Evolutionary conservation across 2,113 vertebrate genomes (phyloP), one percentile per base, ranked within the genome.

Genomic region (Oreotrochilus melanogaster): DNA sequence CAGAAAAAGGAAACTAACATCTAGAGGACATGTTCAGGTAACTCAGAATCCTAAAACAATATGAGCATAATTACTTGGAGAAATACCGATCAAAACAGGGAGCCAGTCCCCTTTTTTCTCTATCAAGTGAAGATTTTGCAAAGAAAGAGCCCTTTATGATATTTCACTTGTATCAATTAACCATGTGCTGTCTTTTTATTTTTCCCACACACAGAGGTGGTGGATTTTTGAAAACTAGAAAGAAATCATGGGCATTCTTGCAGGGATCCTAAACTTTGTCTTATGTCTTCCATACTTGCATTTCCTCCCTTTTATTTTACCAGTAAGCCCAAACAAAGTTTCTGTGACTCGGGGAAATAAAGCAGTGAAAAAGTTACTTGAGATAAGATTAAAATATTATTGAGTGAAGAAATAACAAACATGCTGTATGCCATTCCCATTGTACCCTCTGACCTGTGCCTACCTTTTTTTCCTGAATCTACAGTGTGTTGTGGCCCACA

Each of bases 1-100:
- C 45, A 70, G 17, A 25, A 64, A 65, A 78, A 79, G 50, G 35
- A 69, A 82, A 87, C 66, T 19, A 87, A 53, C 25, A 81, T 92
- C 91, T 79, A 72, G 24, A 82, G n/a, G 31, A 61, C 23, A 64
- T 27, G 42, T 92, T 78, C 22, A 78, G 51, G 66, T 95, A 85
- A 73, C 89, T 96, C 83, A 75, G 73, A 92, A 85, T 89, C n/a
- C 58, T 69, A 42, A 65, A 91, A 27, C 37, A 82, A 78, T 65
- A 65, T 11, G 71, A 56, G 11, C 53, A 61, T 65, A 79, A 75
- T 75, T 58, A 71, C 48, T 75, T 81, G 45, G 42, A 89, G 57
- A 88, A 92, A 85, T 58, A 66, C 9, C 76, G 48, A 78, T 81
- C 61, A 89, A 78, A 86, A 64, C 35, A 78, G 18, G 25, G 35